A percentile compares a stretch with the other conserved stretches of the same genome.
Conservation (phyloP, 2,113 vertebrate genomes). For the Penelope pileata region DNA sequence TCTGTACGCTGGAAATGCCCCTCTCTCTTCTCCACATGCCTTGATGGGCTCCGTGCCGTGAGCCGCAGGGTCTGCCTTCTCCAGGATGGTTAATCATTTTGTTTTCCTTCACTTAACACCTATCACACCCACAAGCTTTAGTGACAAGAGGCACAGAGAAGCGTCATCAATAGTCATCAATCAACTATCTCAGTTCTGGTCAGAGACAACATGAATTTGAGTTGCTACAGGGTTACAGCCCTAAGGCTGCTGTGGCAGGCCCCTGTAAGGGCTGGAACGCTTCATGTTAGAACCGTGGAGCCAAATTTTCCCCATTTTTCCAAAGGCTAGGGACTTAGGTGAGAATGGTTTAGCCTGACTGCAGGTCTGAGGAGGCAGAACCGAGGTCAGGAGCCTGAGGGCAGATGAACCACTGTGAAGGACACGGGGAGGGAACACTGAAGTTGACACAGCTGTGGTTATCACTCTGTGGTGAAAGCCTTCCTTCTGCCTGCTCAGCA, state of each 20-base stretch:
- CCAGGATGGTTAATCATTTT: neutral
- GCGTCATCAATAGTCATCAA: neutral
- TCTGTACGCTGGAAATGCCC: neutral
- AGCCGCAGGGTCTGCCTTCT: neutral
- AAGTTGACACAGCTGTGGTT: neutral
- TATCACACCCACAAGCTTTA: neutral
- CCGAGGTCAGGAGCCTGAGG: accelerated
- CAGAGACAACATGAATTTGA: neutral
- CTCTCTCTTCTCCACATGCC: neutral
- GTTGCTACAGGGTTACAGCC: neutral
- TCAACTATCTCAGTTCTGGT: neutral
- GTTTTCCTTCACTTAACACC: neutral
- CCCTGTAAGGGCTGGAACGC: accelerated
- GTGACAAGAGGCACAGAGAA: neutral
- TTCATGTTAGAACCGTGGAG: neutral
- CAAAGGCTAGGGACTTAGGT: neutral
- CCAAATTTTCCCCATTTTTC: neutral
- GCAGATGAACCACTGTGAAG: neutral
- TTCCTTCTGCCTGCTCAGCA: neutral
- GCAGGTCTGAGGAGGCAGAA: neutral
- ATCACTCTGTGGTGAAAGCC: neutral
- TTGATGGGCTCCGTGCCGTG: neutral
- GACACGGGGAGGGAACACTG: neutral
- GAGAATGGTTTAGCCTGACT: neutral
- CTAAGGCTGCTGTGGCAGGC: neutral